Evolutionary conservation across 2,888 invertebrate species (phyloP).

Genomic region (Trichogramma evanescens): DNA sequence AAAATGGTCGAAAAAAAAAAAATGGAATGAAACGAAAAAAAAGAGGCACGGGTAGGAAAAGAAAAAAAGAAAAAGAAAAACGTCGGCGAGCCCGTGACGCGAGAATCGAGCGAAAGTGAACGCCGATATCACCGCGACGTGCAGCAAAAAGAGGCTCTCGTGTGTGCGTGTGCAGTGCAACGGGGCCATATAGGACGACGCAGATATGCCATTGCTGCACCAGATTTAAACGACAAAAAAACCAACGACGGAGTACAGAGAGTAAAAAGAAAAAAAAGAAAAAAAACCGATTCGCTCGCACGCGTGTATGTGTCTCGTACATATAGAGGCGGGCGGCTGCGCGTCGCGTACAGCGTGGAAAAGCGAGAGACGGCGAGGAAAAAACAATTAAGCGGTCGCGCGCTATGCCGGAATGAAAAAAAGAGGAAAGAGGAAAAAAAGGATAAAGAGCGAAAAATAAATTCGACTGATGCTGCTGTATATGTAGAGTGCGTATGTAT

Average conservation of each 20-base stretch:
- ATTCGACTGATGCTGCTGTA: neutral
- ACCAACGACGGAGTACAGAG: no score
- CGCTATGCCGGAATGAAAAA: neutral
- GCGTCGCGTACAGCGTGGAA: neutral
- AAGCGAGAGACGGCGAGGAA: neutral
- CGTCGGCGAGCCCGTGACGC: neutral
- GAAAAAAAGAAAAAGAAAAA: neutral
- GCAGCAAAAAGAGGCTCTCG: neutral
- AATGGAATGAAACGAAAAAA: conserved; percentile 8
- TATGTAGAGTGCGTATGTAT: no score
- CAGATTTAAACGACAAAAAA: no score
- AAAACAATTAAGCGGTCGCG: conserved; percentile 21
- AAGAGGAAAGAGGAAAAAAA: conserved; percentile 11
- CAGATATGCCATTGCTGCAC: no score
- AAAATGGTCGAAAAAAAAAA: neutral
- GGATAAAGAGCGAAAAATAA: conserved; percentile 2
- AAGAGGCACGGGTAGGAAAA: neutral
- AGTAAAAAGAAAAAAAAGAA: no score
- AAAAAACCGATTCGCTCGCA: neutral
- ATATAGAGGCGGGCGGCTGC: neutral
- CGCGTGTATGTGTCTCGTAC: neutral
- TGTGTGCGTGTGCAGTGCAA: neutral
- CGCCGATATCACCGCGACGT: neutral
- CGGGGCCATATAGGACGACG: no score
- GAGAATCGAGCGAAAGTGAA: conserved; percentile 22